A percentile compares a stretch with the other conserved stretches of the same genome.
Conservation (phyloP, 1,140 invertebrate species). For the Drosophila sucinea region DNA sequence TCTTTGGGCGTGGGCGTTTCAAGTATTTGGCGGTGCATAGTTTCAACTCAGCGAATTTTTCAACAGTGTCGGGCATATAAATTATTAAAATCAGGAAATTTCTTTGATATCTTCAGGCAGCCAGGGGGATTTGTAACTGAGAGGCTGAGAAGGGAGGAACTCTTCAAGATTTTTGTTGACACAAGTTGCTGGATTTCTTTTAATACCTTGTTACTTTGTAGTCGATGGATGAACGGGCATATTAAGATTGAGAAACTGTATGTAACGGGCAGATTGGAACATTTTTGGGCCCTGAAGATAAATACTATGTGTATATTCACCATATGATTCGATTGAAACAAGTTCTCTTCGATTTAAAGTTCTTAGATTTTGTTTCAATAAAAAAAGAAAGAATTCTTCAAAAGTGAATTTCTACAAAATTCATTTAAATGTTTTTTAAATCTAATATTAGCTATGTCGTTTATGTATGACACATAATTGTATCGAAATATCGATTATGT, state of each 20-base stretch:
- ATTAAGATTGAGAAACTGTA: neutral
- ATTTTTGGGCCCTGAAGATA: too few relatives aligned
- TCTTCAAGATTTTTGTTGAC: constrained; percentile 52
- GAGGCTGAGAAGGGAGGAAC: constrained; percentile 24
- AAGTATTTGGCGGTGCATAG: constrained; percentile 32
- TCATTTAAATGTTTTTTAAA: too few relatives aligned
- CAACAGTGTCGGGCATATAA: constrained; percentile 36
- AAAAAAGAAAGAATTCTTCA: too few relatives aligned
- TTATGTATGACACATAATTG: too few relatives aligned
- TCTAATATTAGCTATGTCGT: too few relatives aligned
- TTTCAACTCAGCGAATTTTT: constrained; percentile 41
- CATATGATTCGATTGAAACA: too few relatives aligned
- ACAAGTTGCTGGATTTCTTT: constrained; percentile 21
- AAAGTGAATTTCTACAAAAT: too few relatives aligned
- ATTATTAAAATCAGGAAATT: constrained; percentile 67
- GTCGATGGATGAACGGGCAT: neutral
- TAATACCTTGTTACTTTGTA: neutral
- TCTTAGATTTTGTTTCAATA: too few relatives aligned
- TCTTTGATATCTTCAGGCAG: constrained; percentile 48
- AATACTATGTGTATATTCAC: too few relatives aligned
- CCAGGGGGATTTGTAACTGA: constrained; percentile 38
- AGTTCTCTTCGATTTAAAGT: too few relatives aligned
- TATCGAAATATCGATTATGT: neutral
- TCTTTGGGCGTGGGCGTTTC: constrained; percentile 27
- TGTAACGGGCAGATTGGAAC: neutral